Evolutionary conservation across 2,113 vertebrate species (phyloP).

Genomic region (Sylvia atricapilla): DNA sequence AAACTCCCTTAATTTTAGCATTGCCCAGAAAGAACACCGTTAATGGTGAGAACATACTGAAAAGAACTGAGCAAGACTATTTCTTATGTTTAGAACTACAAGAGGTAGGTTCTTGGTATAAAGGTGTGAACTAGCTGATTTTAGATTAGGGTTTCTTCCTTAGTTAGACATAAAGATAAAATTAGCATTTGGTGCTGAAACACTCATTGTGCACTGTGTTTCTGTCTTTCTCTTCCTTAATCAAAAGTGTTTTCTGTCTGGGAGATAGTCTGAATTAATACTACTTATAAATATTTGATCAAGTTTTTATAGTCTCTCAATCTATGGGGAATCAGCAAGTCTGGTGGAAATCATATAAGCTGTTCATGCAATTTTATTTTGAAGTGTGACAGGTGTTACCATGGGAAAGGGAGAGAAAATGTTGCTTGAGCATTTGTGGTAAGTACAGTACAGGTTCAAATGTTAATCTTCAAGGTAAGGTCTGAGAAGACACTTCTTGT

Average conservation of each 20-base stretch:
- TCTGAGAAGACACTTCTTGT: neutral
- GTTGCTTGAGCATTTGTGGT: neutral
- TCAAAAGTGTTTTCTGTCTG: neutral
- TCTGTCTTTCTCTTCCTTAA: neutral
- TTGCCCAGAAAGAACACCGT: neutral
- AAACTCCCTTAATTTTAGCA: neutral
- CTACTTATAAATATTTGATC: slow-evolving; percentile 22
- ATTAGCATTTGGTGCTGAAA: neutral
- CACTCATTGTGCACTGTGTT: neutral
- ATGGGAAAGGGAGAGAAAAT: neutral
- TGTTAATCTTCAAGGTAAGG: neutral
- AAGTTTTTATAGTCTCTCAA: neutral
- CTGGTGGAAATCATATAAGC: neutral
- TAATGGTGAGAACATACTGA: neutral
- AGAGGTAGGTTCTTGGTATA: neutral
- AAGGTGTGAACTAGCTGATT: neutral
- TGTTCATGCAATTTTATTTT: neutral
- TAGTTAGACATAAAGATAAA: neutral
- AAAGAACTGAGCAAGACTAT: neutral
- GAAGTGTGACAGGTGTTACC: neutral
- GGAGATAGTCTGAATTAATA: neutral
- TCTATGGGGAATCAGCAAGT: neutral
- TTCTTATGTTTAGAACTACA: neutral
- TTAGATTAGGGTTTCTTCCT: neutral
- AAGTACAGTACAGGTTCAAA: neutral